A percentile compares a stretch with the other conserved stretches of the same genome.
These are phyloP conservation scores for Podarcis lilfordi DNA, from an alignment of 2,797 vertebrate species.

Conservation along the genomic window DNA sequence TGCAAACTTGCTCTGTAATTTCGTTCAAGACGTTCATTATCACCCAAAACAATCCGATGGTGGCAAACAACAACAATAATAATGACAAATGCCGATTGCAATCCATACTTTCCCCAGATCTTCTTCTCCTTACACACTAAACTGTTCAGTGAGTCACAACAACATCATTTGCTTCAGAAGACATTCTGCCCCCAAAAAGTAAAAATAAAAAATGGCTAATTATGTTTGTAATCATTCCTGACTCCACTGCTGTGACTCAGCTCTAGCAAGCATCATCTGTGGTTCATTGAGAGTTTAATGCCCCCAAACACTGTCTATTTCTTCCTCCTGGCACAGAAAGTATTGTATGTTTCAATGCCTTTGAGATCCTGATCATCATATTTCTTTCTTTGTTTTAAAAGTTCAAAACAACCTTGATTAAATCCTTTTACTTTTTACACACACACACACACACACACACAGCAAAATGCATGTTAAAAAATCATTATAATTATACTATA, in stretches of 20 bases:
- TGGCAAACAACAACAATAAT: neutral
- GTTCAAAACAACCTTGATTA: no score
- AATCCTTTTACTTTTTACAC: no score
- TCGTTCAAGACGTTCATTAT: neutral
- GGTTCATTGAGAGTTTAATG: conserved; percentile 63
- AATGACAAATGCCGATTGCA: neutral
- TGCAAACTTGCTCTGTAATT: neutral
- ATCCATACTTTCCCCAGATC: neutral
- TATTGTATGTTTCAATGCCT: conserved; percentile 29
- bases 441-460: no score
- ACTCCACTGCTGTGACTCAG: conserved; percentile 53
- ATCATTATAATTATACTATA: no score
- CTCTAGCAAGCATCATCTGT: conserved; percentile 56
- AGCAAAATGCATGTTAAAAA: no score
- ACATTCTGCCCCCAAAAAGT: neutral
- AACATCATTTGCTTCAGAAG: conserved; percentile 17
- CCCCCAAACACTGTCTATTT: conserved; percentile 29
- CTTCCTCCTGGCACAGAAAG: conserved; percentile 37
- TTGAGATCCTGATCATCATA: conserved; percentile 40
- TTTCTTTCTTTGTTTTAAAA: neutral
- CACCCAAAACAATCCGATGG: neutral
- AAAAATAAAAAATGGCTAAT: conserved; percentile 60
- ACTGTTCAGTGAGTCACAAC: conserved; percentile 20
- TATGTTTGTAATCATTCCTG: conserved; percentile 55
- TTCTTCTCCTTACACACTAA: conserved; percentile 13